Evolutionary conservation across 2,113 vertebrate genomes (phyloP), one percentile per base, ranked within the genome.

Genomic region (Brachypteracias leptosomus): DNA sequence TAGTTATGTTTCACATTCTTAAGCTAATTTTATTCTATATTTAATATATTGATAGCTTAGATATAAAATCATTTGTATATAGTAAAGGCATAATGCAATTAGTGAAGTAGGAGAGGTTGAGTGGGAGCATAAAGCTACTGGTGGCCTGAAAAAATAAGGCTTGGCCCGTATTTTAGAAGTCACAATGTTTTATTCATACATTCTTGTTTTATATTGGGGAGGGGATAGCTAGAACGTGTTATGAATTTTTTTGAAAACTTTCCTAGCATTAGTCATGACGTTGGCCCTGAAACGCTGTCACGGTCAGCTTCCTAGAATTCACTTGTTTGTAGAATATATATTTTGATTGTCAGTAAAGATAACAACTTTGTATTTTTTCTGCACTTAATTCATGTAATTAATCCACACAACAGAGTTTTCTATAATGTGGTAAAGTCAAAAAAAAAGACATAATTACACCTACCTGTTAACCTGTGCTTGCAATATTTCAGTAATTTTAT

Each of bases 31-130:
- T 98, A 98, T 98, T 97, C 96, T 93, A 95, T 97, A 98, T 97
- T 98, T 98, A 98, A 98, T 98, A 97, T 98, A 98, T 98, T 97
- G 89, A 85, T 95, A 97, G 91, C 94, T 96, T 97, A 97, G 95
- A 51, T 97, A 94, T 96, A 95, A 97, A 97, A 92, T 97, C 93
- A 93, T 95, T 93, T 98, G 97, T 98, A 97, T 79, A 98, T 98
- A 98, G 33, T 90, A 89, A 97, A 95, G 88, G 71, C 96, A 83
- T 95, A 95, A 96, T 95, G 77, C 96, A 96, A 38, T 95, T 96
- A 96, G 89, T 93, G 80, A 94, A 87, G 90, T 97, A 96, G 90
- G 77, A 83, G 7, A 82, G 93, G 72, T 82, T 77, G 89, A 77
- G 77, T 94, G 80, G 54, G 57, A 96, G 58, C 89, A 77, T 86